phyloP scores from a whole-genome alignment of 2,113 vertebrate genomes.

The Budorcas taxicolor region DNA sequence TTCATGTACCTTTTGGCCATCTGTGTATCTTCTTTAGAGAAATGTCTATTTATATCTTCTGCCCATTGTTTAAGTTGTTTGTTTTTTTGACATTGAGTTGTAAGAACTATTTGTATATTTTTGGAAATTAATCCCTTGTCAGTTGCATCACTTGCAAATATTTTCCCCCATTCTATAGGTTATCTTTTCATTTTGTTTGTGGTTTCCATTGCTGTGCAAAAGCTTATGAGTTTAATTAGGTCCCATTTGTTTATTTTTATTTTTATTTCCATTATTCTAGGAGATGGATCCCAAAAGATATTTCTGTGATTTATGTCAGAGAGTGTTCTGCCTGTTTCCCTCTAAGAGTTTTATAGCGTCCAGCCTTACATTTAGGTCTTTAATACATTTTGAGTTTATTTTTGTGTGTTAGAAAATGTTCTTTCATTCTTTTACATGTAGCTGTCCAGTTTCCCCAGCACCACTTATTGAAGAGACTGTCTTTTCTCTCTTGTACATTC shows the following conservation, averaged over 20 bases:
- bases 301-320: background rate
- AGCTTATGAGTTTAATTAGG: background rate
- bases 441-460: background rate
- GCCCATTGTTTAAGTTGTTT: background rate
- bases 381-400: background rate
- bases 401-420: background rate
- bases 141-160: background rate
- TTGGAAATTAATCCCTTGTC: background rate
- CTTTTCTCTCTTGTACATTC: background rate
- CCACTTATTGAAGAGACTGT: background rate
- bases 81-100: background rate
- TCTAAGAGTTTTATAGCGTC: background rate
- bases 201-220: background rate
- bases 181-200: background rate
- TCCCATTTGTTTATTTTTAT: background rate
- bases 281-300: background rate
- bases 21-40: background rate
- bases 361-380: background rate
- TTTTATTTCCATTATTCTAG: background rate
- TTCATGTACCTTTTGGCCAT: background rate
- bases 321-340: background rate
- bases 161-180: background rate
- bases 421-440: background rate
- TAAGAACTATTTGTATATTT: background rate
- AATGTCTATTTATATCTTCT: background rate